Conservation (phyloP, 2,113 vertebrate genomes). For the Ciconia stormi region DNA sequence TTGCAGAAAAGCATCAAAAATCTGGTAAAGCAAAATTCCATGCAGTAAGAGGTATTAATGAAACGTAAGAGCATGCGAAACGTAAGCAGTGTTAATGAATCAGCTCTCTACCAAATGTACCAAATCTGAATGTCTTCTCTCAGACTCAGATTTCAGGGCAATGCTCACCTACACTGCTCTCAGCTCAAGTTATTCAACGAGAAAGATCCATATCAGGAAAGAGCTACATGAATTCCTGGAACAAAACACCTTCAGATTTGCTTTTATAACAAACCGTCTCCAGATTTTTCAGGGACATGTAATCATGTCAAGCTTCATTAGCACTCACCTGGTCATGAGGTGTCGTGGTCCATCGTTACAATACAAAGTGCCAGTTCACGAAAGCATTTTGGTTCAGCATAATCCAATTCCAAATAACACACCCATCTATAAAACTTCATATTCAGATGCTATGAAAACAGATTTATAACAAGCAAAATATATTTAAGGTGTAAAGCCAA, state of each 20-base stretch:
- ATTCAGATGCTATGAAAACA: background rate
- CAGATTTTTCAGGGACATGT: background rate
- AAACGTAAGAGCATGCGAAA: background rate
- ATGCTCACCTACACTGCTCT: background rate
- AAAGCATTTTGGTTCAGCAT: background rate
- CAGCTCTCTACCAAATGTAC: background rate
- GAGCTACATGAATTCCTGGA: background rate
- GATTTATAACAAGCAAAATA: background rate
- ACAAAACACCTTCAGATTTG: background rate
- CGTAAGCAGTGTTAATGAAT: background rate
- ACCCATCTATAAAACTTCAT: background rate
- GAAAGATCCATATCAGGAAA: background rate
- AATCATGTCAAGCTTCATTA: background rate
- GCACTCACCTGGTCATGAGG: background rate
- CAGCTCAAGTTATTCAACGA: background rate
- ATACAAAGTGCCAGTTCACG: background rate
- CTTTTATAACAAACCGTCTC: background rate
- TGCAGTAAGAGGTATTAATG: background rate
- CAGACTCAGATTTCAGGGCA: background rate
- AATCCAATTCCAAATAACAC: background rate
- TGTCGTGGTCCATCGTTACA: accelerated
- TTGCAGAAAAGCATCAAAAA: background rate
- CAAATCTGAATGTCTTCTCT: background rate
- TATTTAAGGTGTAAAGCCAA: background rate
- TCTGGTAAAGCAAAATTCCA: background rate